Base-by-base conservation (phyloP, 1,140 invertebrate genomes). In the Cydia splendana region DNA sequence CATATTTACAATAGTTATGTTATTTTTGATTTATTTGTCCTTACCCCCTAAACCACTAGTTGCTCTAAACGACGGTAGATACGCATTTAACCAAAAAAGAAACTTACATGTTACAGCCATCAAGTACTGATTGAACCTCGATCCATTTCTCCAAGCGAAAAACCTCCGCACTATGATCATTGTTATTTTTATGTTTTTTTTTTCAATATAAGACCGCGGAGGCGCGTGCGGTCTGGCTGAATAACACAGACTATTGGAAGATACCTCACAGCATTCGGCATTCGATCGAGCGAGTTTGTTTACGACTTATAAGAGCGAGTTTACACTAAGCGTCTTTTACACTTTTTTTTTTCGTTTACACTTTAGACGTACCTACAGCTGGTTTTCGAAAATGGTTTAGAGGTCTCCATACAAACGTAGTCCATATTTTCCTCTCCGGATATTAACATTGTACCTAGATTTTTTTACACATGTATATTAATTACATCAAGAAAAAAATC, bases 21-120 rank as follows among this genome's bases (percentile, higher is more conserved):
- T 48, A 4, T 48, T 48, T 48, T 12, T 48, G 1, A 42, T 10
- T 42, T 42, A 42, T 42, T 42, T 42, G 9, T 42, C 38, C 38
- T 7, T 48, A 48, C 45, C 13, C 13, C 12, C 13, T 48, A 48
- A 4, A 48, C 7, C 3, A 48, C 45, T 48, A 2, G n/a, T 7
- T 53, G 48, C 4, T 7, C 18, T 0, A 10, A 62, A 62, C 24
- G 20, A 24, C 57, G 57, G 57, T 62, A 20, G 20, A 53, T 15
- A 62, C 4, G 9, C 57, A 62, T 24, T 24, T 12, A 62, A 1
- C 1, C 20, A 20, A 62, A 62, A 62, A 62, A 24, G 12, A 62
- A 62, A 62, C 57, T 62, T 24, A 62, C 57, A 62, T 24, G 24
- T 24, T 24, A 62, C 20, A 62, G 57, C 57, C 57, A 62, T 62